These are phyloP conservation scores for Holotrichia oblita DNA, from an alignment of 1,140 invertebrate species.

Conservation along the genomic window DNA sequence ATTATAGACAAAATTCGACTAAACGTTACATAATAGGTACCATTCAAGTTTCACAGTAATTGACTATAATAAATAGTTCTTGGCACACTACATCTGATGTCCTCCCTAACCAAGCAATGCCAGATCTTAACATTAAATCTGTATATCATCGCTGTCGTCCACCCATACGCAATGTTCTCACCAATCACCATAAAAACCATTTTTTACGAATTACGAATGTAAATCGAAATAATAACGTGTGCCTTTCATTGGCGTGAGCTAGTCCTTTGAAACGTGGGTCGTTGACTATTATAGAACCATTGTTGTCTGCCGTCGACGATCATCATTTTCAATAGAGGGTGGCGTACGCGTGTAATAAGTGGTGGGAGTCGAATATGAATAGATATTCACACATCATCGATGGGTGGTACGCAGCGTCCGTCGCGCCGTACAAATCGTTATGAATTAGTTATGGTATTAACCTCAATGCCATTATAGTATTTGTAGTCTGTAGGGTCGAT, in stretches of 20 bases:
- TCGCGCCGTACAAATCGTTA: slow-evolving; percentile 23
- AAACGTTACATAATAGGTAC: no score
- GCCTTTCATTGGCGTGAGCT: slow-evolving; percentile 20
- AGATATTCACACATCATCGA: slow-evolving; percentile 27
- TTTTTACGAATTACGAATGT: neutral
- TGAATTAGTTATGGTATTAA: slow-evolving; percentile 8
- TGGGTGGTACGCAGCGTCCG: slow-evolving; percentile 9
- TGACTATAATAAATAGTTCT: no score
- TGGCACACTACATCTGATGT: no score
- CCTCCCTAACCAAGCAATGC: no score
- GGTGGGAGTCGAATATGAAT: slow-evolving; percentile 31
- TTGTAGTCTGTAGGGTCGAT: no score
- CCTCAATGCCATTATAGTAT: neutral
- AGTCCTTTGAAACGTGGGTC: neutral
- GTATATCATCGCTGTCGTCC: neutral
- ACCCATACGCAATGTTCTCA: neutral
- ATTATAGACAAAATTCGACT: no score
- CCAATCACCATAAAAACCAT: neutral
- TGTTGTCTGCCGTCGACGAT: slow-evolving; percentile 29
- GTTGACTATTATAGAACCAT: slow-evolving; percentile 8
- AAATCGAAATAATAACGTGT: slow-evolving; percentile 29
- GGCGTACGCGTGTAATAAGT: slow-evolving; percentile 10
- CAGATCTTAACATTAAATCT: no score
- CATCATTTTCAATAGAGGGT: slow-evolving; percentile 30
- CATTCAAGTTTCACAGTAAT: no score